These are phyloP conservation scores for Oceanodroma leucorhoa DNA, from an alignment of 2,797 vertebrate species.

Conservation along the genomic window DNA sequence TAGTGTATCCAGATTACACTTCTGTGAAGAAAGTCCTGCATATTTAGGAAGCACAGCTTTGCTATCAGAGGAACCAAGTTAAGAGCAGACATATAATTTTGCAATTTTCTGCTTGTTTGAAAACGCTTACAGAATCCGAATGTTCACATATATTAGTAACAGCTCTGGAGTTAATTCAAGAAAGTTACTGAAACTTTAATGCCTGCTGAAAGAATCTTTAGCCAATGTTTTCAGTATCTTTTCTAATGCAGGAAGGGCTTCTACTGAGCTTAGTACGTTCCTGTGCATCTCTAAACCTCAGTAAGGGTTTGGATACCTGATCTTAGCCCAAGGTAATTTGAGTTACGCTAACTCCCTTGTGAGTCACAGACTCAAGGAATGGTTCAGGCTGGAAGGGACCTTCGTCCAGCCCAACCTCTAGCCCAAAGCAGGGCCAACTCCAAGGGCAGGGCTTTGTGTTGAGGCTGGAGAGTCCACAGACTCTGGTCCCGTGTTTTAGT, in stretches of 20 bases:
- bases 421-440: not conserved
- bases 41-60: not conserved
- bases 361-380: not conserved
- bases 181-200: not conserved
- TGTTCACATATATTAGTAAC: not conserved
- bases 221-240: not conserved
- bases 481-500: not conserved
- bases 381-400: not conserved
- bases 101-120: not conserved
- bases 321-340: not conserved
- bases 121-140: not conserved
- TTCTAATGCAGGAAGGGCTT: not conserved
- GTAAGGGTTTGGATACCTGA: not conserved
- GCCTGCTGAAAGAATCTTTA: not conserved
- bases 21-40: not conserved
- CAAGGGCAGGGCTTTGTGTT: not conserved
- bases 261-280: not conserved
- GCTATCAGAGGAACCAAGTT: not conserved
- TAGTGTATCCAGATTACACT: not conserved
- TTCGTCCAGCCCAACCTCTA: not conserved
- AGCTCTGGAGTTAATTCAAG: not conserved
- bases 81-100: not conserved
- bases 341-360: not conserved
- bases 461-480: not conserved
- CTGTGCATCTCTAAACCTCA: not conserved